Percentiles rank a stretch among this genome's conserved stretches.
phyloP scores from a whole-genome alignment of 1,140 invertebrate species.

The Caenorhabditis tropicalis region DNA sequence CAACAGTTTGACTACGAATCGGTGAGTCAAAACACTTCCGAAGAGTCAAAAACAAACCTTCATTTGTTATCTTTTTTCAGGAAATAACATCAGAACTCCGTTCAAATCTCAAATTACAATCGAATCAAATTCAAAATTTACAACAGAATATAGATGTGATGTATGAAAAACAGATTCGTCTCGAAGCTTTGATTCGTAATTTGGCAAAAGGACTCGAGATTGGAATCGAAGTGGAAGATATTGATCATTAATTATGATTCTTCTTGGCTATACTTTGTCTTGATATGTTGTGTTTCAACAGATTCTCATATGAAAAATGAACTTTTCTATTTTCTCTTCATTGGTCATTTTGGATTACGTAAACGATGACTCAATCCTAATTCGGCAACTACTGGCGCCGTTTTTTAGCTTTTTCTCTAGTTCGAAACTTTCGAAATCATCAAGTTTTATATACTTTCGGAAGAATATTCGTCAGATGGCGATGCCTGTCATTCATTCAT shows the following conservation, averaged over 20 bases:
- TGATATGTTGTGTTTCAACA: background rate
- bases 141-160: conserved; percentile 51
- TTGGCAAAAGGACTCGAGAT: background rate
- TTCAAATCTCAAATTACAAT: background rate
- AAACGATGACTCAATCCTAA: background rate
- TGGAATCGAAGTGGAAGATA: background rate
- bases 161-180: conserved; percentile 43
- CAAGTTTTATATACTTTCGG: conserved; percentile 8
- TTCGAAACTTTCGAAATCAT: background rate
- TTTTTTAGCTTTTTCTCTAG: background rate
- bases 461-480: background rate
- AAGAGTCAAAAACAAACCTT: no score
- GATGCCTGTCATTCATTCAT: conserved; percentile 28
- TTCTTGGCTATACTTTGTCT: background rate
- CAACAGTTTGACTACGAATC: background rate
- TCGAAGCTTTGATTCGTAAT: conserved; percentile 30
- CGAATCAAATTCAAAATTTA: background rate
- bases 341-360: background rate
- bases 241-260: background rate
- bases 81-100: conserved; percentile 15
- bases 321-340: background rate
- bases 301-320: background rate
- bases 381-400: background rate
- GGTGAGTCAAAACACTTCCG: background rate
- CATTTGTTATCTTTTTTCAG: background rate